Percentiles rank a stretch among this genome's conserved stretches.
phyloP scores from a whole-genome alignment of 2,888 invertebrate species.

The Eucriotettix oculatus region DNA sequence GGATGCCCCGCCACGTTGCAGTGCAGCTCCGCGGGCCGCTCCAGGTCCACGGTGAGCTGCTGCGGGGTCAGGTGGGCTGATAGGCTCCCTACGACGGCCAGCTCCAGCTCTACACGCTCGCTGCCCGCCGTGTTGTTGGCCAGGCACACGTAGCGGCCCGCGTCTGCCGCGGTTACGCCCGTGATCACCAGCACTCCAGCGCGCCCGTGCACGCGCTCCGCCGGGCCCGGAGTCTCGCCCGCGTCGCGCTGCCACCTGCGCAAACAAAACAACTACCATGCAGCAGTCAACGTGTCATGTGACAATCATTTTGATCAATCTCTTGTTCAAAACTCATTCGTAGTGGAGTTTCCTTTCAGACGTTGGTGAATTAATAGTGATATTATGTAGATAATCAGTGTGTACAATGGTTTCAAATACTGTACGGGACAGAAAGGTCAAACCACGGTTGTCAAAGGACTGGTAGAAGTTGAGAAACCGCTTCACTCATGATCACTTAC shows the following conservation, averaged over 20 bases:
- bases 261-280: background rate
- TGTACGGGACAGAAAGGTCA: too few relatives aligned
- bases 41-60: constrained; percentile 29
- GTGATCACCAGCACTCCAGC: constrained; percentile 23
- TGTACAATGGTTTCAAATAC: too few relatives aligned
- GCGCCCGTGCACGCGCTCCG: constrained; percentile 23
- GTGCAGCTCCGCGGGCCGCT: constrained; percentile 24
- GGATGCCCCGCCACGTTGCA: constrained; percentile 19
- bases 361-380: too few relatives aligned
- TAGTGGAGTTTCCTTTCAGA: too few relatives aligned
- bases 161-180: constrained; percentile 15
- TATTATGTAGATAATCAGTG: too few relatives aligned
- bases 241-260: background rate
- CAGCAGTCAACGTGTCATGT: too few relatives aligned
- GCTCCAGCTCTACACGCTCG: constrained; percentile 20
- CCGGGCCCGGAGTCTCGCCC: background rate
- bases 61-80: constrained; percentile 21
- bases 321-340: too few relatives aligned
- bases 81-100: constrained; percentile 24
- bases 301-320: too few relatives aligned
- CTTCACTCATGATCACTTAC: too few relatives aligned
- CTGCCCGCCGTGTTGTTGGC: constrained; percentile 16
- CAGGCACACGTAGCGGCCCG: constrained; percentile 16
- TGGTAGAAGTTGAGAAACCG: too few relatives aligned
- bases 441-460: too few relatives aligned